Conservation (phyloP, 2,888 invertebrate genomes). For the Mimas tiliae region DNA sequence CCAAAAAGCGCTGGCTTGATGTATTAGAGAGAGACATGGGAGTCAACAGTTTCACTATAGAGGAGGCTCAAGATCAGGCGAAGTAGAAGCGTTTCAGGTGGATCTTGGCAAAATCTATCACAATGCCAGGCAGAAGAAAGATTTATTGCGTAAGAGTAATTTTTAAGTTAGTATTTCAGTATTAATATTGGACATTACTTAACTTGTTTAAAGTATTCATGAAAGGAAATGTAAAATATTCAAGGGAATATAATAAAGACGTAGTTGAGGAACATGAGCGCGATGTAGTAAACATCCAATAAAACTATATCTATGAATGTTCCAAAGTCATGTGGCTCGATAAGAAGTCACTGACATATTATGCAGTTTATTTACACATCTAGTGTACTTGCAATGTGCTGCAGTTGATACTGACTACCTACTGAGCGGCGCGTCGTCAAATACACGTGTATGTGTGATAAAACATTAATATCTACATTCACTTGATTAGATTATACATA, state of each 20-base stretch:
- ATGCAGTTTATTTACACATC: conserved; percentile 27
- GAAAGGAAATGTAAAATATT: background rate
- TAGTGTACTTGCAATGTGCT: conserved; percentile 12
- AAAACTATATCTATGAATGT: conserved; percentile 39
- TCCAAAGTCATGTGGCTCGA: conserved; percentile 53
- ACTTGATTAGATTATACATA: background rate
- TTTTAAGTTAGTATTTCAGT: background rate
- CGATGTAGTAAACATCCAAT: conserved; percentile 26
- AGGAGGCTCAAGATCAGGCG: too few relatives aligned
- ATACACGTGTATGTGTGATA: conserved; percentile 18
- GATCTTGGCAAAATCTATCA: too few relatives aligned
- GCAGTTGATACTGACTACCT: conserved; percentile 18
- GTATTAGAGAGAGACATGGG: too few relatives aligned
- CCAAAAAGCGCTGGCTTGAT: too few relatives aligned
- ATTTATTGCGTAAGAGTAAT: too few relatives aligned
- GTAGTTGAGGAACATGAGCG: background rate
- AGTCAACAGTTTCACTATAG: too few relatives aligned
- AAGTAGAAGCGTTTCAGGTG: too few relatives aligned
- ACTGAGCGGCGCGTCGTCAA: background rate
- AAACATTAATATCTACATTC: background rate
- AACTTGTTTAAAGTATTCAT: background rate
- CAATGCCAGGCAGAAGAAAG: too few relatives aligned
- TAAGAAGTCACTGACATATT: conserved; percentile 60
- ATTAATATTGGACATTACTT: background rate
- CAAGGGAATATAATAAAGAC: conserved; percentile 4